A percentile compares a stretch with the other conserved stretches of the same genome.
phyloP scores from a whole-genome alignment of 2,797 vertebrate genomes.

The Pangasius macronema region DNA sequence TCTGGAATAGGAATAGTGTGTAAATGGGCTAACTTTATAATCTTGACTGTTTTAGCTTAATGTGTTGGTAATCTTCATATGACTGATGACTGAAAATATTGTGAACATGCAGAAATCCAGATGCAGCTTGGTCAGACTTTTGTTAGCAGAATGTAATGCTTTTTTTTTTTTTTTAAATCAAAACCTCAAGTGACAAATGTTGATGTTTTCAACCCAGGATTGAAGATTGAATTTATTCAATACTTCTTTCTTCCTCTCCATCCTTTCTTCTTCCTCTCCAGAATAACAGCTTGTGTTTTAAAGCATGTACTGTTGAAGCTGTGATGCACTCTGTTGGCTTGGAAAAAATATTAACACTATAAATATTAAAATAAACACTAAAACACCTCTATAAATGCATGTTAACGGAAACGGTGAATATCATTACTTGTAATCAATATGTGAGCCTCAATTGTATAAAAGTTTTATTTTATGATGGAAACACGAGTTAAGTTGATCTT shows the following conservation, averaged over 20 bases:
- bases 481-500: not conserved
- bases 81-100: not conserved
- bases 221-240: not conserved
- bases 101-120: not conserved
- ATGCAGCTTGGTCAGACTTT: not conserved
- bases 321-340: slow-evolving; percentile 41
- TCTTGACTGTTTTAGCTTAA: not conserved
- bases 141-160: not conserved
- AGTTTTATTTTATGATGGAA: not conserved
- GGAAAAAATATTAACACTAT: not conserved
- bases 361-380: not conserved
- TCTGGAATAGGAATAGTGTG: not conserved
- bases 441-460: not conserved
- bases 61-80: not conserved
- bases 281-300: not conserved
- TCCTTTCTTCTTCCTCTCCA: not conserved
- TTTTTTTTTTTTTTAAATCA: not conserved
- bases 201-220: not conserved
- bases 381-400: not conserved
- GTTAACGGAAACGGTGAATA: not conserved
- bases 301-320: not conserved
- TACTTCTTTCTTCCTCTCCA: not conserved
- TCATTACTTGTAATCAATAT: not conserved
- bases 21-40: not conserved
- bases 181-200: not conserved